These are phyloP conservation scores for Lota lota DNA, from an alignment of 2,113 vertebrate genomes.

Conservation along the genomic window DNA sequence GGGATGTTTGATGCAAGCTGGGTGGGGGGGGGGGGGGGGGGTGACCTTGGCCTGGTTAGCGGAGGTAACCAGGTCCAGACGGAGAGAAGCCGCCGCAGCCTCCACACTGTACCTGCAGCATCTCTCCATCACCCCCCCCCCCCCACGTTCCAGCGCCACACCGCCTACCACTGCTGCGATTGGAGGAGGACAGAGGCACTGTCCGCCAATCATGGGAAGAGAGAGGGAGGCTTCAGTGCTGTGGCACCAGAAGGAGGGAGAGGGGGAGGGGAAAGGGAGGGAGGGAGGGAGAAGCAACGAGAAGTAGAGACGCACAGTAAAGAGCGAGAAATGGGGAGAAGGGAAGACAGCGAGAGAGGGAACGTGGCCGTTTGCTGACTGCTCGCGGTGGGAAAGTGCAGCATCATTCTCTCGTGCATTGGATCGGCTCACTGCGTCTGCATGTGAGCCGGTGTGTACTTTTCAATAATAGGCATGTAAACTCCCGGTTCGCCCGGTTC, in stretches of 20 bases:
- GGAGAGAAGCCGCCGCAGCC: constrained; percentile 35
- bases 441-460: constrained; percentile 9
- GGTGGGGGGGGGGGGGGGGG: constrained; percentile 15
- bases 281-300: background rate
- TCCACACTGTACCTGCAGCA: constrained; percentile 39
- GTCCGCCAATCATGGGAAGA: constrained; percentile 45
- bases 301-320: constrained; percentile 2
- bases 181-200: constrained; percentile 23
- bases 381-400: constrained; percentile 44
- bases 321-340: constrained; percentile 6
- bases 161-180: constrained; percentile 25
- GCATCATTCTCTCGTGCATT: constrained; percentile 47
- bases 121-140: constrained; percentile 35
- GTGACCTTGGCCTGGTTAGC: constrained; percentile 70
- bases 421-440: constrained; percentile 30
- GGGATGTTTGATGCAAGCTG: constrained; percentile 8
- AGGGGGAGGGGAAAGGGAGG: background rate
- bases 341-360: constrained; percentile 20
- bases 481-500: constrained; percentile 13
- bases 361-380: constrained; percentile 43
- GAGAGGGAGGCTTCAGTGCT: background rate
- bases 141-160: constrained; percentile 34
- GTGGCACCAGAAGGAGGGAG: background rate
- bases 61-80: constrained; percentile 29
- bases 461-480: constrained; percentile 11